Base-by-base conservation (phyloP, 1,140 invertebrate species). In the Paramacrobiotus metropolitanus region DNA sequence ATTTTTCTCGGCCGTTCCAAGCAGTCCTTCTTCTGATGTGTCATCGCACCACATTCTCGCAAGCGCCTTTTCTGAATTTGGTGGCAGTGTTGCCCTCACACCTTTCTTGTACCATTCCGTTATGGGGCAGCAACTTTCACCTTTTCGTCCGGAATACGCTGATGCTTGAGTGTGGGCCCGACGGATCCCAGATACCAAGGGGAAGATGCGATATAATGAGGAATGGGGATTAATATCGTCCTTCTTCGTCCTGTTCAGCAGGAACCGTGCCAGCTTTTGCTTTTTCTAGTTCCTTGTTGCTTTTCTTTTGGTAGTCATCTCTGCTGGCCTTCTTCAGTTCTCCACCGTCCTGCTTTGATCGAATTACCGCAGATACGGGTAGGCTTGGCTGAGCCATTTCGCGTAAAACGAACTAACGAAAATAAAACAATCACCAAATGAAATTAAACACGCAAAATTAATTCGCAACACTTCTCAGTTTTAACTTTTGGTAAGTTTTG, bases 21-120 rank as follows among this genome's bases (percentile, higher is more conserved):
- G 70, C 95, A 99, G 73, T 98, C 92, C 72, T 95, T 98, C 66
- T 84, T 86, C 66, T 87, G 86, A 69, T 99, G 95, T 20, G 87
- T 89, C 78, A 95, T 82, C 0, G 92, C 91, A 1, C 95, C 95
- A 78, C 95, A 99, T 99, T 99, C 73, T 97, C 91, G 75, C 95
- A 99, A 0, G 95, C 87, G 62, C 94, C 94, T 77, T 90, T 87
- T 9, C 90, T 78, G 73, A 79, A 99, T 71, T 92, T 91, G n/a
- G 81, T 87, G 1, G 83, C 79, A 48, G 55, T 30, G n/a, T 62
- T 15, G 30, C 20, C n/a, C n/a, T n/a, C 78, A 80, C 2, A 24
- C 91, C 92, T 67, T 87, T 82, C 60, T 85, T 83, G 65, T 89
- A 92, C 78, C 83, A 86, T 62, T 86, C 83, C 67, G 85, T 78